Evolutionary conservation across 2,888 invertebrate genomes (phyloP).

Genomic region (Auanema freiburgensis): DNA sequence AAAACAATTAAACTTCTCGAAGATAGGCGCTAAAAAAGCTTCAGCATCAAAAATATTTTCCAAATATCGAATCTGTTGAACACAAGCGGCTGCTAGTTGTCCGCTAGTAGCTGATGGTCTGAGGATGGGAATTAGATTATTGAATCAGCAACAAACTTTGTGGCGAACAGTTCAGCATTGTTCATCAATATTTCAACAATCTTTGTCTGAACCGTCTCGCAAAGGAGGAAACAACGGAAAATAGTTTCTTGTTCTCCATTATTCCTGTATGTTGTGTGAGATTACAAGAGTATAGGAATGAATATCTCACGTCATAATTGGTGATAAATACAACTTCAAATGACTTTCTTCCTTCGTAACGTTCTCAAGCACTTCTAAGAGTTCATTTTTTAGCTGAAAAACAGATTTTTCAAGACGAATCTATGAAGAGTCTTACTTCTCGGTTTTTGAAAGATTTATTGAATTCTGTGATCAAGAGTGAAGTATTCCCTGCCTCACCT

Average conservation of each 20-base stretch:
- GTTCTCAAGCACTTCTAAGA: too few species aligned
- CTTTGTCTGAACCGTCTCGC: slow-evolving; percentile 11
- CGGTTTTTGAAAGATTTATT: too few species aligned
- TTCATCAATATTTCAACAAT: slow-evolving; percentile 12
- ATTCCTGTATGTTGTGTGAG: background rate
- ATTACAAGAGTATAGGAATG: too few species aligned
- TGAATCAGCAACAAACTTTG: background rate
- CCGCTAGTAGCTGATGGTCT: too few species aligned
- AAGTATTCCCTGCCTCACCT: too few species aligned
- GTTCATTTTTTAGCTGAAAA: too few species aligned
- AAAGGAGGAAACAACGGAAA: slow-evolving; percentile 12
- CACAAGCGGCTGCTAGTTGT: slow-evolving; percentile 14
- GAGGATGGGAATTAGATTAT: background rate
- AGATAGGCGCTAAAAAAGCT: slow-evolving; percentile 12
- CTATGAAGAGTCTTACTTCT: too few species aligned
- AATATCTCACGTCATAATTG: too few species aligned
- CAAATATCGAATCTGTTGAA: slow-evolving; percentile 14
- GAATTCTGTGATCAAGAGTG: too few species aligned
- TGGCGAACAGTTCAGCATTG: slow-evolving; percentile 12
- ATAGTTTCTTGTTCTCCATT: slow-evolving; percentile 16
- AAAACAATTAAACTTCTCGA: slow-evolving; percentile 10
- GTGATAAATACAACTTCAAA: too few species aligned
- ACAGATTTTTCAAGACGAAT: too few species aligned
- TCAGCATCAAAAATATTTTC: slow-evolving; percentile 14
- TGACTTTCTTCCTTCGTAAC: too few species aligned